Evolutionary conservation across 2,888 invertebrate genomes (phyloP).

Genomic region (Temnothorax ravouxi): DNA sequence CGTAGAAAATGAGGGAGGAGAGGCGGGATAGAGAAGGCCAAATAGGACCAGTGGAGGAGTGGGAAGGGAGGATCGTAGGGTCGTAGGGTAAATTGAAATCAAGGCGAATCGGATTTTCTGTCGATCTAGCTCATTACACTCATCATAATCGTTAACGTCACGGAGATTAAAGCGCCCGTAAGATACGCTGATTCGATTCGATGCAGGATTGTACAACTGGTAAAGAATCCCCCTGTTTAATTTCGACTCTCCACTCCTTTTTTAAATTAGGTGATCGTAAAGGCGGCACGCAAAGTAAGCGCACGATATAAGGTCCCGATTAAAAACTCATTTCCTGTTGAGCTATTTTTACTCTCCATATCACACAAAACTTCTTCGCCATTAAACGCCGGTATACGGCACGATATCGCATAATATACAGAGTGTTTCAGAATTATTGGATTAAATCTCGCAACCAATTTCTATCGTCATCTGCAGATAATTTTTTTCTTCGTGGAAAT

Average conservation of each 20-base stretch:
- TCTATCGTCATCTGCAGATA: neutral
- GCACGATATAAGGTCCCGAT: slow-evolving; percentile 66
- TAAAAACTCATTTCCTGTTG: slow-evolving; percentile 63
- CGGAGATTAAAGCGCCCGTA: slow-evolving; percentile 50
- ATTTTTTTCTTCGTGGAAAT: neutral
- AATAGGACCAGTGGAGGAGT: neutral
- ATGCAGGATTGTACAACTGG: neutral
- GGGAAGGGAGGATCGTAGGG: slow-evolving; percentile 17
- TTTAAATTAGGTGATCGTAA: slow-evolving; percentile 49
- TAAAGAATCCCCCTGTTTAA: slow-evolving; percentile 33
- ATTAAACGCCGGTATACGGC: slow-evolving; percentile 31
- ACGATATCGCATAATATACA: slow-evolving; percentile 34
- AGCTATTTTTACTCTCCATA: slow-evolving; percentile 34
- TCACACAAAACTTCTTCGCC: slow-evolving; percentile 30
- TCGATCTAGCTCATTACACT: slow-evolving; percentile 71
- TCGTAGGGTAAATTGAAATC: slow-evolving; percentile 69
- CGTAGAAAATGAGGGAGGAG: slow-evolving; percentile 62
- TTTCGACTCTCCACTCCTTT: slow-evolving; percentile 28
- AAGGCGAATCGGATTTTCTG: slow-evolving; percentile 63
- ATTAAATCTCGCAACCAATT: neutral
- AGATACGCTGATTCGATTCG: slow-evolving; percentile 29
- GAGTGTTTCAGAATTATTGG: neutral
- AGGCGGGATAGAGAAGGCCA: slow-evolving; percentile 7
- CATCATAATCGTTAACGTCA: slow-evolving; percentile 72
- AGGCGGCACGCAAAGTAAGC: slow-evolving; percentile 45